Conservation (phyloP, 2,113 vertebrate species). For the Halcyon malimbica region DNA sequence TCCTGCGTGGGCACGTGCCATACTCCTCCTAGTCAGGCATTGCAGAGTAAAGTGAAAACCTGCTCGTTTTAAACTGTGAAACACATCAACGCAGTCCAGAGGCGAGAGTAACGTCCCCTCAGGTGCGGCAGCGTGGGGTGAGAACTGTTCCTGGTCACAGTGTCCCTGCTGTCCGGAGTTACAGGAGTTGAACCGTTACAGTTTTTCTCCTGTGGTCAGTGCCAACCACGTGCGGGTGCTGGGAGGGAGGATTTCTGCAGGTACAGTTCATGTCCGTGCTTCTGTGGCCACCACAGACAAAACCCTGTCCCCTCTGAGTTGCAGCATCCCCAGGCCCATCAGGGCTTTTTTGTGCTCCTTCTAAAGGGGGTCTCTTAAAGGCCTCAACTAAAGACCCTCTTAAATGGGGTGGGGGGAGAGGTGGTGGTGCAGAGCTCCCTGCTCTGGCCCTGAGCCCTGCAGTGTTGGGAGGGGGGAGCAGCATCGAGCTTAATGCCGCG, state of each 20-base stretch:
- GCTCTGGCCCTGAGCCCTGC: background rate
- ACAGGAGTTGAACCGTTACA: background rate
- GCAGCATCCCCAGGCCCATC: background rate
- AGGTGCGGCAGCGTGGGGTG: background rate
- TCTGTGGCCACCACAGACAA: background rate
- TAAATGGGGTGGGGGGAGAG: background rate
- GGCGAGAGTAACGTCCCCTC: background rate
- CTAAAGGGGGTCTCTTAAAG: background rate
- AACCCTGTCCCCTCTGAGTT: background rate
- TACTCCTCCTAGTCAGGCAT: background rate
- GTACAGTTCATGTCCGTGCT: background rate
- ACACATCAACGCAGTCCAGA: background rate
- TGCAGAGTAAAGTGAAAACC: background rate
- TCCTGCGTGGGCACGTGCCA: background rate
- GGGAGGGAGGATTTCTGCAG: background rate
- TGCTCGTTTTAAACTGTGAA: background rate
- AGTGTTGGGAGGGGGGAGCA: background rate
- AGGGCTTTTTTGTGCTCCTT: background rate
- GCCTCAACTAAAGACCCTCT: background rate
- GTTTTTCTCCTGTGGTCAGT: background rate
- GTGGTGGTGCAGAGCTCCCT: background rate
- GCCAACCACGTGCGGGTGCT: accelerated
- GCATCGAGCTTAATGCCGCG: background rate
- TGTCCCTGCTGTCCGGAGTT: background rate
- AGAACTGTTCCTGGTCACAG: background rate